Base-by-base conservation (phyloP, 2,888 invertebrate genomes). In the Eumacrocentrus americanus region DNA sequence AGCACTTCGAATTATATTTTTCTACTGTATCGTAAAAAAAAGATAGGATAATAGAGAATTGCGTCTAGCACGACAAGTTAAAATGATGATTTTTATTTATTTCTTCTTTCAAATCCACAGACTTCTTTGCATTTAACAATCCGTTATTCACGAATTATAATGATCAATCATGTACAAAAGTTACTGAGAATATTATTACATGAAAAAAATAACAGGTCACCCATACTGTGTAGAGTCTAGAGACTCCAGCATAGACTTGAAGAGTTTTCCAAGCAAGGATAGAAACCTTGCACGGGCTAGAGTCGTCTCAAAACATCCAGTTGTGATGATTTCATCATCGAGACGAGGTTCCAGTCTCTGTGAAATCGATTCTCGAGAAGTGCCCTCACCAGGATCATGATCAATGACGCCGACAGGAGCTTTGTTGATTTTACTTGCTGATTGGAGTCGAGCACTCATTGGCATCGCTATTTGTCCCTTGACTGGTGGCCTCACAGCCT, bases 1-100 rank as follows among this genome's bases (percentile, higher is more conserved):
- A 70, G 68, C 70, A 75, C 71, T 72, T 72, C 65, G 74, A 72
- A 78, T 77, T 79, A 77, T 79, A 78, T 78, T 79, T 78, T 79
- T 79, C 74, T 79, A 79, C 78, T 72, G 67, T 75, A 76, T 69
- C 62, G 65, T 62, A 59, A 62, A 62, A 50, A 37, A 51, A 52
- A 61, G 12, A 50, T 58, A 53, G 53, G 47, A 61, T 61, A 62
- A 58, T 62, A 62, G 62, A 62, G 51, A 51, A 54, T 58, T 51
- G 54, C 37, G 34, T 54, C 44, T 44, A 54, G 42, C 29, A 35
- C 18, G 44, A 34, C 16, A 42, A 40, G 14, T 42, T 29, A 40
- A 47, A 42, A 48, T 38, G 1, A 12, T 23, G 3, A 14, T 25
- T 42, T 40, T 18, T 5, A 35, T 23, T 55, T 23, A 34, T 40